Percentiles rank a stretch among this genome's conserved stretches.
Evolutionary conservation across 2,797 vertebrate genomes (phyloP).

Genomic region (Loriculus beryllinus): DNA sequence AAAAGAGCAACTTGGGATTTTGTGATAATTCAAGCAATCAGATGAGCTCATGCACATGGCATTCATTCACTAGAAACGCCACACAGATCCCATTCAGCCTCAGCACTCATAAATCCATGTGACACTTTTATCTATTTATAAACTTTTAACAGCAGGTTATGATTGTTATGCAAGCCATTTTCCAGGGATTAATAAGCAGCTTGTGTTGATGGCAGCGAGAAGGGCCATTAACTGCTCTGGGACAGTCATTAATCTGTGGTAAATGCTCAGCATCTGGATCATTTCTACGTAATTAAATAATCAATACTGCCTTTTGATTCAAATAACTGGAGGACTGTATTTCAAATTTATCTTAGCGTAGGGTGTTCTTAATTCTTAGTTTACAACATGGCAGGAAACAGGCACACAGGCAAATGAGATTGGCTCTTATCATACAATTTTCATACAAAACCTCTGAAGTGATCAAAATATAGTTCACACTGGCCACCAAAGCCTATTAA

Average conservation of each 20-base stretch:
- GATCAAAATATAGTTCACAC: not conserved
- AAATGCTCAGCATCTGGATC: conserved; percentile 28
- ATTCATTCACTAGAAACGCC: conserved; percentile 16
- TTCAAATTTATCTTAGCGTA: conserved; percentile 26
- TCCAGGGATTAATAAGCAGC: conserved; percentile 51
- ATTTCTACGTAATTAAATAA: conserved; percentile 49
- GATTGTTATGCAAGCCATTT: conserved; percentile 58
- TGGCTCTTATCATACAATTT: not conserved
- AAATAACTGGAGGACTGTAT: not conserved
- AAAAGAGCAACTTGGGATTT: conserved; percentile 58
- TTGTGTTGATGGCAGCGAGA: conserved; percentile 31
- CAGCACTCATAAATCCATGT: conserved; percentile 47
- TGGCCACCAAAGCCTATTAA: not conserved
- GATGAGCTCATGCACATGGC: conserved; percentile 60
- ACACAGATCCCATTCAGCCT: conserved; percentile 41
- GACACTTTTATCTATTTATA: conserved; percentile 67
- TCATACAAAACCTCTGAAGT: not conserved
- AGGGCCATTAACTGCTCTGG: conserved; percentile 42
- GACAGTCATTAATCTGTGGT: conserved; percentile 49
- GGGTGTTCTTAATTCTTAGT: conserved; percentile 2
- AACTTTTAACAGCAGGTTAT: conserved; percentile 61
- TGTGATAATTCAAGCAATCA: conserved; percentile 59
- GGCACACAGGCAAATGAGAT: fast-evolving
- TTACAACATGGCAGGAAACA: not conserved
- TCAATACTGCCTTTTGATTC: conserved; percentile 50